phyloP scores from a whole-genome alignment of 2,797 vertebrate species.

The Lepidocolaptes lacrymiger region DNA sequence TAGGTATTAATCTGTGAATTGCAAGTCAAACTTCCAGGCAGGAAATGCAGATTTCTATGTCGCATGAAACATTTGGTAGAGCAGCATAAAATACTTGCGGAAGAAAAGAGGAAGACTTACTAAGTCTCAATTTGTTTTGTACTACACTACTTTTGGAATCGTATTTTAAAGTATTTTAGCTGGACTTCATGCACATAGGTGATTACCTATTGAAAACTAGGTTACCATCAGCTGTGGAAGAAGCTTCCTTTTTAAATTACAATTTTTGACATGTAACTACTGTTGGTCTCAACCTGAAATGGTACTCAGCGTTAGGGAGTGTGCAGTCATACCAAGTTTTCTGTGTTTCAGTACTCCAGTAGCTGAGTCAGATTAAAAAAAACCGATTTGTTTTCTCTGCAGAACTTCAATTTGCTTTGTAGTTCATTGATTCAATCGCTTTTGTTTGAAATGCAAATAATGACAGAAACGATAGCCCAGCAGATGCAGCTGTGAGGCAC shows the following conservation, averaged over 20 bases:
- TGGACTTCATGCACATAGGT: background rate
- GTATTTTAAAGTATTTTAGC: background rate
- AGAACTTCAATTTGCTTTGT: conserved; percentile 52
- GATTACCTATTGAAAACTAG: background rate
- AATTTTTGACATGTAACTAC: background rate
- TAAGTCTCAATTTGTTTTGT: background rate
- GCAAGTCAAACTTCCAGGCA: background rate
- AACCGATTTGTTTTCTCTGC: conserved; percentile 30
- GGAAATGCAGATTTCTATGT: background rate
- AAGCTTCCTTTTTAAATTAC: background rate
- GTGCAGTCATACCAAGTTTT: background rate
- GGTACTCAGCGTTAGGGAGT: background rate
- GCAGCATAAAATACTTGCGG: background rate
- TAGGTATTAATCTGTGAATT: background rate
- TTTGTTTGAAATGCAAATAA: conserved; percentile 68
- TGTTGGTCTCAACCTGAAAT: background rate
- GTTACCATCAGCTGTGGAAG: background rate
- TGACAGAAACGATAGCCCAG: background rate
- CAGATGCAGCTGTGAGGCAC: conserved; percentile 48
- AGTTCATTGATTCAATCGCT: conserved; percentile 48
- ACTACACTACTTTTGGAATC: background rate
- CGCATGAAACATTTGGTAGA: background rate
- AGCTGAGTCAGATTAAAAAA: conserved; percentile 14
- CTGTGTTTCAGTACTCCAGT: background rate
- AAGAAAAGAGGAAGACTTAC: background rate